phyloP scores from a whole-genome alignment of 2,797 vertebrate genomes.

The Pseudochirops corinnae region DNA sequence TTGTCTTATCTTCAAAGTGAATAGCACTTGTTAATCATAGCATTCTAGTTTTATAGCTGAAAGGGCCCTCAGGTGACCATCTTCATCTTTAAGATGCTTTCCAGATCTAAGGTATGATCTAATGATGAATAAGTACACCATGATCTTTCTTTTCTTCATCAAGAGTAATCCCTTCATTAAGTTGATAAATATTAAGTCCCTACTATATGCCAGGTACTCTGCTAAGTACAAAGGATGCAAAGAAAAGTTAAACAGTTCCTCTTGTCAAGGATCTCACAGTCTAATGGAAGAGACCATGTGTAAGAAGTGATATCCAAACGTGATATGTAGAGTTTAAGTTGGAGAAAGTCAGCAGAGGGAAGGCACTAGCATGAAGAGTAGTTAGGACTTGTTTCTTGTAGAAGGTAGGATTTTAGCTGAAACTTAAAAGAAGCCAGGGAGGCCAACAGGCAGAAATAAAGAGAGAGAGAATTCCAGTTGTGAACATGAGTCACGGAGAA shows the following conservation, averaged over 20 bases:
- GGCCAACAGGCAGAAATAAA: not conserved
- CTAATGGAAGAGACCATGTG: not conserved
- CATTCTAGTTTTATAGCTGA: not conserved
- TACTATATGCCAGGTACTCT: not conserved
- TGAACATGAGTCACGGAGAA: not conserved
- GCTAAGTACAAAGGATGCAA: not conserved
- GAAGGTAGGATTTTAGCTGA: not conserved
- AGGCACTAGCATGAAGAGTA: not conserved
- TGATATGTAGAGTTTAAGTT: not conserved
- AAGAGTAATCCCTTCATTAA: not conserved
- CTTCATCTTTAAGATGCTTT: not conserved
- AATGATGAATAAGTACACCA: not conserved
- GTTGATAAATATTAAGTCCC: not conserved
- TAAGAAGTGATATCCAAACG: not conserved
- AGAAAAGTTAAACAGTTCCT: not conserved
- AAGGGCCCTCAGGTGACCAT: not conserved
- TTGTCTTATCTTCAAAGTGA: no score
- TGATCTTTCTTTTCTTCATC: not conserved
- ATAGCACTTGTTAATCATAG: no score
- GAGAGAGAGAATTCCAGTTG: not conserved
- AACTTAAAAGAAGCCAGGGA: not conserved
- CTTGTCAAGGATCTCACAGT: not conserved
- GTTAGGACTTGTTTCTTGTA: not conserved
- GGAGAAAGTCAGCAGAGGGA: not conserved
- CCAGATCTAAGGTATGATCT: not conserved